These are phyloP conservation scores for Stegodyphus mimosarum DNA, from an alignment of 1,140 invertebrate species.

Conservation along the genomic window DNA sequence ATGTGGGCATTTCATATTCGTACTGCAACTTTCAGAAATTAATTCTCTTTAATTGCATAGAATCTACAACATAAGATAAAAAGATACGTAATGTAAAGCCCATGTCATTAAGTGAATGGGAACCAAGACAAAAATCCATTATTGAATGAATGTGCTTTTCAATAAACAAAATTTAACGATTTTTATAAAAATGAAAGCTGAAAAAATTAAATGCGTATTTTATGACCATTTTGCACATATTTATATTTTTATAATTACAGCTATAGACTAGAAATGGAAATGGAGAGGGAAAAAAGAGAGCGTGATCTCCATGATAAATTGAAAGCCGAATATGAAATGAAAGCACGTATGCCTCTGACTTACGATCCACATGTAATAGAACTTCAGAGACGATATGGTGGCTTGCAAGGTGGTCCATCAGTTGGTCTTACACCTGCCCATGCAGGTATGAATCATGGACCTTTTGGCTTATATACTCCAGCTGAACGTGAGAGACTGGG, in stretches of 20 bases:
- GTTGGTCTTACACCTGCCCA: slow-evolving; percentile 34
- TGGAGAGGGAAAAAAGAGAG: slow-evolving; percentile 86
- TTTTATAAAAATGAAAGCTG: too few species aligned
- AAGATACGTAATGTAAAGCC: too few species aligned
- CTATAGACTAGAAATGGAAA: slow-evolving; percentile 78
- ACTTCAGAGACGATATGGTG: slow-evolving; percentile 78
- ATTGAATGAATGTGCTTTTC: too few species aligned
- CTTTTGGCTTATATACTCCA: slow-evolving; percentile 55
- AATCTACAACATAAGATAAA: too few species aligned
- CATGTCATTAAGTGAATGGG: too few species aligned
- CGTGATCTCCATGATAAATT: slow-evolving; percentile 79
- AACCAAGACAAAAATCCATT: too few species aligned
- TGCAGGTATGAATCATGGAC: slow-evolving; percentile 35
- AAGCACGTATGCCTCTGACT: slow-evolving; percentile 74
- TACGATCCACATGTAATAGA: slow-evolving; percentile 93
- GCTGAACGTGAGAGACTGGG: slow-evolving; percentile 61
- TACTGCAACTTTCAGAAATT: too few species aligned
- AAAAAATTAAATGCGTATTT: too few species aligned
- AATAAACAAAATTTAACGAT: too few species aligned
- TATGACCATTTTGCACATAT: too few species aligned
- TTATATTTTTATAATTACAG: not conserved
- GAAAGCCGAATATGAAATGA: slow-evolving; percentile 75
- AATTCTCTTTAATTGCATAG: too few species aligned
- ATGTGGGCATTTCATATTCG: too few species aligned
- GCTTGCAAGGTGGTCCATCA: slow-evolving; percentile 36